phyloP scores from a whole-genome alignment of 2,888 invertebrate genomes.

The Oxyteleia sp. region DNA sequence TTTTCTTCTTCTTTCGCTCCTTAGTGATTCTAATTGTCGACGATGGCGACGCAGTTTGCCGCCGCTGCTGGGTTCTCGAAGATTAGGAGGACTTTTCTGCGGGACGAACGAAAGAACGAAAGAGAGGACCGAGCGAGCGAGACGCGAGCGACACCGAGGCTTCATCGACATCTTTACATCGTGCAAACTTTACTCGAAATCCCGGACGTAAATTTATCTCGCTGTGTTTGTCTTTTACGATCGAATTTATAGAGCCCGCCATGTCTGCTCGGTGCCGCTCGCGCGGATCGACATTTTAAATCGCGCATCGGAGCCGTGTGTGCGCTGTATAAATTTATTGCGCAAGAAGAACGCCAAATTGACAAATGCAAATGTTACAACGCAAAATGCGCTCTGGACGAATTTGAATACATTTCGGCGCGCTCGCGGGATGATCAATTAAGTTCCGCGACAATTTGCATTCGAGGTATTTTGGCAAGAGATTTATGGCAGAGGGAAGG shows the following conservation, averaged over 20 bases:
- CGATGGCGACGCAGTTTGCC: slow-evolving; percentile 65
- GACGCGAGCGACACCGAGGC: slow-evolving; percentile 24
- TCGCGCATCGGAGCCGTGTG: slow-evolving; percentile 42
- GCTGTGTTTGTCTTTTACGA: slow-evolving; percentile 69
- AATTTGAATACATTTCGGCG: slow-evolving; percentile 50
- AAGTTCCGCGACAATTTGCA: slow-evolving; percentile 41
- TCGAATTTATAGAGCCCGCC: slow-evolving; percentile 65
- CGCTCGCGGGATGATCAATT: slow-evolving; percentile 39
- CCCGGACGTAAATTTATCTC: slow-evolving; percentile 69
- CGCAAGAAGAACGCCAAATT: slow-evolving; percentile 31
- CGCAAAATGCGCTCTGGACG: slow-evolving; percentile 28
- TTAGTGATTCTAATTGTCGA: slow-evolving; percentile 87
- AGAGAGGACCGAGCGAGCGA: slow-evolving; percentile 9
- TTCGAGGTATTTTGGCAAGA: slow-evolving; percentile 4
- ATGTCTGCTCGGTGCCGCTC: slow-evolving; percentile 35
- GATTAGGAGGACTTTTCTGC: slow-evolving; percentile 72
- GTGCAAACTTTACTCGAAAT: slow-evolving; percentile 66
- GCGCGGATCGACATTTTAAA: slow-evolving; percentile 58
- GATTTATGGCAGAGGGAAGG: slow-evolving; percentile 15
- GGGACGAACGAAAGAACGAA: slow-evolving; percentile 52
- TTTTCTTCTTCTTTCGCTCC: slow-evolving; percentile 75
- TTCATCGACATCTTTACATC: slow-evolving; percentile 71
- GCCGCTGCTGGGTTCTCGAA: slow-evolving; percentile 36
- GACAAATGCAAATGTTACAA: slow-evolving; percentile 50
- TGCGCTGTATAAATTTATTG: slow-evolving; percentile 63